phyloP scores from a whole-genome alignment of 2,888 invertebrate species.

The Rhorus exstirpatorius region DNA sequence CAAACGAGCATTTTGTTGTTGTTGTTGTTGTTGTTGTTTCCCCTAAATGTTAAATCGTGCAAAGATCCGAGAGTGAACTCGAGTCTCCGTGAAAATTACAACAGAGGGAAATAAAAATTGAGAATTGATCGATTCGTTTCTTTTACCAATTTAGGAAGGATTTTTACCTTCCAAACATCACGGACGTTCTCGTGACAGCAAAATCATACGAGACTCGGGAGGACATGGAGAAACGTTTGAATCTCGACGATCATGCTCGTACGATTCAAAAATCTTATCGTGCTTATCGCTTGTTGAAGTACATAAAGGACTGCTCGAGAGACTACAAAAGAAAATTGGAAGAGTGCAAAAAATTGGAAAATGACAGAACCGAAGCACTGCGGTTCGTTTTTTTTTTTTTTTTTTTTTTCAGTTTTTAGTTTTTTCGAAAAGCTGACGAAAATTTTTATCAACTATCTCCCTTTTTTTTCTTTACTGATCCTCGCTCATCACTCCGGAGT shows the following conservation, averaged over 20 bases:
- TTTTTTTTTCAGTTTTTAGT: too few relatives aligned
- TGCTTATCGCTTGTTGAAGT: slow-evolving; percentile 87
- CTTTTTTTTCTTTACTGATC: too few relatives aligned
- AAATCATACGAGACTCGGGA: slow-evolving; percentile 90
- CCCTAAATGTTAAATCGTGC: too few relatives aligned
- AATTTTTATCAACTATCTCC: too few relatives aligned
- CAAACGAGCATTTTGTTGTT: too few relatives aligned
- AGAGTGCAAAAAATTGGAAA: slow-evolving; percentile 87
- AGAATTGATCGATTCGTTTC: slow-evolving; percentile 7
- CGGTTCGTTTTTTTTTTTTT: slow-evolving; percentile 56
- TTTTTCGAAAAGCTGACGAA: too few relatives aligned
- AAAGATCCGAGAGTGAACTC: too few relatives aligned
- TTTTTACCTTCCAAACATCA: slow-evolving; percentile 88
- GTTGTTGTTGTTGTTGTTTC: too few relatives aligned
- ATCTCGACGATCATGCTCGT: slow-evolving; percentile 86
- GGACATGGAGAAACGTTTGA: slow-evolving; percentile 88
- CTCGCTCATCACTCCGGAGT: too few relatives aligned
- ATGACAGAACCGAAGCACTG: slow-evolving; percentile 85
- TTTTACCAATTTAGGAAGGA: slow-evolving; percentile 82
- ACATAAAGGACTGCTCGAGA: slow-evolving; percentile 86
- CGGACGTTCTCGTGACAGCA: slow-evolving; percentile 89
- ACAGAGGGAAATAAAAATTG: too few relatives aligned
- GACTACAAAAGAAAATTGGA: slow-evolving; percentile 87
- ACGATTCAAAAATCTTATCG: slow-evolving; percentile 90
- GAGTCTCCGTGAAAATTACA: too few relatives aligned